Evolutionary conservation across 2,888 invertebrate genomes (phyloP), one percentile per base, ranked within the genome.

Genomic region (Ornithoptera alexandrae): DNA sequence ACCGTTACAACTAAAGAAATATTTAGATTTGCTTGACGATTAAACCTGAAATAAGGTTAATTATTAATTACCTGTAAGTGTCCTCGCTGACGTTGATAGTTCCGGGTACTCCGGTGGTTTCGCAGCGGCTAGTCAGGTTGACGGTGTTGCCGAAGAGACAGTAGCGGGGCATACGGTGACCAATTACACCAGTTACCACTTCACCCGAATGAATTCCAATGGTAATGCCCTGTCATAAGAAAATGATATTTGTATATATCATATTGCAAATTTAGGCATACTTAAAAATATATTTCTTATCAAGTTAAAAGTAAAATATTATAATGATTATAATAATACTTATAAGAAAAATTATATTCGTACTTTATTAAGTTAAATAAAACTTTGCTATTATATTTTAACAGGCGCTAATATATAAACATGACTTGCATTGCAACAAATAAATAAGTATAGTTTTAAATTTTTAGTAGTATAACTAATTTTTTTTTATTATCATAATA

Each of bases 171-270:
- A 98, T 98, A 73, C 98, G 95, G 87, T 98, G 97, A 3, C 98
- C 98, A 74, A 98, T 98, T 10, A 98, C 98, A 18, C 98, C 98
- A 0, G 98, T 98, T 66, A 98, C 98, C 24, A 97, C 98, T 85
- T 98, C 98, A 0, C 98, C 98, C 2, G 97, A 97, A 82, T 98
- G 98, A 74, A 98, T 97, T 4, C 98, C 98, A 80, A 98, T 98
- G 22, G 98, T 98, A 73, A 98, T 97, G 93, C 96, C 95, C 97
- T 98, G 86, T 17, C 7, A 70, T 39, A 30, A 68, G 85, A 86
- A 76, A 75, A 1, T 53, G n/a, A 12, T 10, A 39, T 10, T 39
- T 39, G 39, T 1, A 8, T 39, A 10, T 39, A 39, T 39, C 7
- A 39, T 39, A 39, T 39, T 39, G 1, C 7, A 10, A 30, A 30